These are phyloP conservation scores for Pongo pygmaeus DNA, from an alignment of 2,113 vertebrate genomes.

Conservation along the genomic window DNA sequence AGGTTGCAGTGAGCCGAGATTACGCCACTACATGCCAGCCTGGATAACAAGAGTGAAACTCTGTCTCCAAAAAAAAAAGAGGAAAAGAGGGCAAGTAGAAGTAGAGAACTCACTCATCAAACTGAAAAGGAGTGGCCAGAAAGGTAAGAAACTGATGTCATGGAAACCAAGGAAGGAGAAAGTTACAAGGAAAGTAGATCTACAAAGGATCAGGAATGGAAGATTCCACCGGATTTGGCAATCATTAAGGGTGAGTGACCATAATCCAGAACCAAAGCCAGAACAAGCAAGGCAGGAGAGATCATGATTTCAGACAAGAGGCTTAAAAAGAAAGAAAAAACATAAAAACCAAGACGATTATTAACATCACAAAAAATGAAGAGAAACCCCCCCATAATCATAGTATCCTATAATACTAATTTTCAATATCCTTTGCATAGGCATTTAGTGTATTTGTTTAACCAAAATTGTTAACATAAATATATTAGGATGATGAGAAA, in stretches of 20 bases:
- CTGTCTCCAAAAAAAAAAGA: too few relatives aligned
- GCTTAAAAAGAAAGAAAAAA: neutral
- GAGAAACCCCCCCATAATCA: neutral
- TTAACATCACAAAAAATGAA: neutral
- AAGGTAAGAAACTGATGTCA: neutral
- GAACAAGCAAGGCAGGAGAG: neutral
- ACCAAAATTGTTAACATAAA: neutral
- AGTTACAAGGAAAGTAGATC: neutral
- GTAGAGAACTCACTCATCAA: neutral
- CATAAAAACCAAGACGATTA: neutral
- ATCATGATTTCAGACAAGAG: neutral
- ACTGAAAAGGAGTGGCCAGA: neutral
- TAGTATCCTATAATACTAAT: neutral
- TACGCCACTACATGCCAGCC: too few relatives aligned
- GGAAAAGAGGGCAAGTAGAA: neutral
- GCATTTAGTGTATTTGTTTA: neutral
- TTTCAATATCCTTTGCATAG: neutral
- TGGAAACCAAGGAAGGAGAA: neutral
- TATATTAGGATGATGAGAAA: neutral
- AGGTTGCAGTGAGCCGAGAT: too few relatives aligned
- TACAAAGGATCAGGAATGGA: neutral
- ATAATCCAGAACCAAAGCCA: neutral
- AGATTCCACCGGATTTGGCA: neutral
- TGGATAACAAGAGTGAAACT: too few relatives aligned
- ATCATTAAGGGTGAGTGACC: neutral